Evolutionary conservation across 2,113 vertebrate species (phyloP), one percentile per base, ranked within the genome.

Genomic region (Cryptotis parvus): DNA sequence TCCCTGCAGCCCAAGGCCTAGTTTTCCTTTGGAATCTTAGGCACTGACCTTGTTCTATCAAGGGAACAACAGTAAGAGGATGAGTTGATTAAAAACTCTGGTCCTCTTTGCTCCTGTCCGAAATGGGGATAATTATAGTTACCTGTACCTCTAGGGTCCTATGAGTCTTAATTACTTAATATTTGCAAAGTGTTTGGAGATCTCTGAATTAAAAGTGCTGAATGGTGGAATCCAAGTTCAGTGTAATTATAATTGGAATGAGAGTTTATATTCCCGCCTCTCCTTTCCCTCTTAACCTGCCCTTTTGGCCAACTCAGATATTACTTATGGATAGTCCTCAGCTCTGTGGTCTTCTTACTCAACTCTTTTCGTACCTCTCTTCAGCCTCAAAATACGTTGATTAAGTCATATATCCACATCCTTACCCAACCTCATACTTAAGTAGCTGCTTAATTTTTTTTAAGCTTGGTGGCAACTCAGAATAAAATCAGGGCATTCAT

Each of bases 151-250:
- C 96, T 61, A 75, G 95, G 86, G 96, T 76, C 83, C 89, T 94
- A 87, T 96, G 90, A 95, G 90, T 96, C 95, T 95, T 96, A 96
- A 96, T 96, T 96, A 97, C 89, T 96, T 97, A 96, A 95, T 94
- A 97, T 95, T 96, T 95, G 88, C 86, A 91, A 93, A 96, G 89
- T 75, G 45, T 96, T 93, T 84, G 45, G 93, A 96, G 88, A 95
- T 96, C 92, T 94, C 91, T 95, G 93, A 96, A 96, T 96, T 94
- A 94, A 96, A 95, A 97, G 95, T 94, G 91, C 94, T 96, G 84
- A 96, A 83, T 88, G 16, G 58, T 90, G 4, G 88, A 94, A 84
- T 93, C 86, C 58, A 91, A 84, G 73, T 95, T 95, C 69, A 61
- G 79, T 45, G 84, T 68, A 88, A 85, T 88, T 92, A 81, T 77